phyloP scores from a whole-genome alignment of 2,113 vertebrate species.

The Narcine bancroftii region DNA sequence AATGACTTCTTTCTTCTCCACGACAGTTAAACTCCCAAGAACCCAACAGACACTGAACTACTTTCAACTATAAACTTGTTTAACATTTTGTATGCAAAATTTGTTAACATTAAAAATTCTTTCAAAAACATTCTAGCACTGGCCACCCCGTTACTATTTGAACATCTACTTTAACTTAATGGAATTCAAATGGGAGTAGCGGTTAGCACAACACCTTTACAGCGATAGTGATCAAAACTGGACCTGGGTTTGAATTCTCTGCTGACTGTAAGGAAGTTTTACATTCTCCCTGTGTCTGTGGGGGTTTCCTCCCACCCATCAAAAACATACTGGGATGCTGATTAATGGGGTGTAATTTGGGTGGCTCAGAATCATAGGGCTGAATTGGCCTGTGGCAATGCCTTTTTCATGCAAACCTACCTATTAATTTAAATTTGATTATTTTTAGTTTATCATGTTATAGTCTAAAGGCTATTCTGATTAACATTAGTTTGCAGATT shows the following conservation, averaged over 20 bases:
- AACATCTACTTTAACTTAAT: not conserved
- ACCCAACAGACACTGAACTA: too few species aligned
- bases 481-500: constrained; percentile 2
- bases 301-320: too few species aligned
- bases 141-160: not conserved
- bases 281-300: too few species aligned
- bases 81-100: not conserved
- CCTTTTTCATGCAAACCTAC: not conserved
- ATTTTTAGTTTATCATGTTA: constrained; percentile 9
- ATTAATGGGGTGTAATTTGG: too few species aligned
- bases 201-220: too few species aligned
- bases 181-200: too few species aligned
- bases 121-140: not conserved
- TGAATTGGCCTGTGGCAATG: too few species aligned
- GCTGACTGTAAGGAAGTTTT: too few species aligned
- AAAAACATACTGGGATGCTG: too few species aligned
- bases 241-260: too few species aligned
- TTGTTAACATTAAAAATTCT: not conserved
- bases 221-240: too few species aligned
- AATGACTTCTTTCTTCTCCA: not conserved
- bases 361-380: too few species aligned
- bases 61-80: not conserved
- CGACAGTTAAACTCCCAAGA: not conserved
- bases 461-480: not conserved
- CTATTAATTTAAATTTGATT: constrained; percentile 4